Percentiles rank a stretch among this genome's conserved stretches.
These are phyloP conservation scores for Hypotaenidia philippensis DNA, from an alignment of 2,797 vertebrate species.

Conservation along the genomic window DNA sequence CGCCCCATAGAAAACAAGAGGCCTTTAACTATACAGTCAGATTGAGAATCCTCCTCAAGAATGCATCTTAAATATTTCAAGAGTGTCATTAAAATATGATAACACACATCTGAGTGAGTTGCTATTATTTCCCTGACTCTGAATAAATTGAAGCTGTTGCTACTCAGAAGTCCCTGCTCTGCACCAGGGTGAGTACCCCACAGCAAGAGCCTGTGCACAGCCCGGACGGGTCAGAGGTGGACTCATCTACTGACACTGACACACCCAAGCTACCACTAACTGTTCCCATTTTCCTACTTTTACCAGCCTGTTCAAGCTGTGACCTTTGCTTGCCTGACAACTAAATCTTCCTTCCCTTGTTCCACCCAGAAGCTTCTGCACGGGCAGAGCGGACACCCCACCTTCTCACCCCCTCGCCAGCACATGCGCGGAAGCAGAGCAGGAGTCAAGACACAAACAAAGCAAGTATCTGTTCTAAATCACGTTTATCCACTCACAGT, in stretches of 20 bases:
- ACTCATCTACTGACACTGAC: not conserved
- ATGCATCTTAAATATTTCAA: conserved; percentile 7
- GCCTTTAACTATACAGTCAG: not conserved
- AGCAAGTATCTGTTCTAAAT: not conserved
- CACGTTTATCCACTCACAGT: not conserved
- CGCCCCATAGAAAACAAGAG: not conserved
- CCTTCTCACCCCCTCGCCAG: too few species aligned
- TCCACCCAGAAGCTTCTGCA: not conserved
- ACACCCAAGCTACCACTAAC: not conserved
- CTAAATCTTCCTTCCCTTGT: not conserved
- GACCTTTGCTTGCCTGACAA: not conserved
- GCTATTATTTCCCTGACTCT: not conserved
- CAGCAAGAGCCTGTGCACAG: not conserved
- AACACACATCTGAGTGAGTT: not conserved
- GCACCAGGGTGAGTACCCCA: not conserved
- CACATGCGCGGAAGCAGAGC: too few species aligned
- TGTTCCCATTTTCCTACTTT: not conserved
- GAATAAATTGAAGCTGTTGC: not conserved
- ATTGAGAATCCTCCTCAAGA: not conserved
- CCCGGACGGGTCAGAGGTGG: not conserved
- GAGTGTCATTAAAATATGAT: not conserved
- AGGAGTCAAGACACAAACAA: not conserved
- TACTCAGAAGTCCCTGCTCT: not conserved
- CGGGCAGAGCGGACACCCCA: not conserved
- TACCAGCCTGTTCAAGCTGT: not conserved